Evolutionary conservation across 2,888 invertebrate species (phyloP).

Genomic region (Macrophya annulata): DNA sequence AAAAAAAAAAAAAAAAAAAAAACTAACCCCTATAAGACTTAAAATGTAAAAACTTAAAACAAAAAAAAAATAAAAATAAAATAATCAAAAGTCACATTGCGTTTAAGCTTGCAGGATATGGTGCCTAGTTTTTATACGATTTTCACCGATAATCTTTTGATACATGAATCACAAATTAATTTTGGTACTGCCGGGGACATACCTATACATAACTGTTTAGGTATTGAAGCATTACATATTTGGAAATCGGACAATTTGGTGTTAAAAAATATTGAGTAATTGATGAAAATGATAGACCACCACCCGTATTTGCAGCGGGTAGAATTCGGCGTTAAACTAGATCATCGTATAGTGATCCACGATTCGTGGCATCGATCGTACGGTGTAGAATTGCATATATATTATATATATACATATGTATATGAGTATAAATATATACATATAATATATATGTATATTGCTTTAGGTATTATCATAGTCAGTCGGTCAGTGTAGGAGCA

Average conservation of each 20-base stretch:
- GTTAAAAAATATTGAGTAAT: neutral
- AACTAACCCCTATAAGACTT: neutral
- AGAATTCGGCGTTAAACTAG: no score
- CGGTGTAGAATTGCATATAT: no score
- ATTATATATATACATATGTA: no score
- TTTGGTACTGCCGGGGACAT: conserved; percentile 23
- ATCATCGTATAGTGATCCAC: no score
- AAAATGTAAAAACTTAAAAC: neutral
- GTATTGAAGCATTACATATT: neutral
- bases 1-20: neutral
- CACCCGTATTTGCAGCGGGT: neutral
- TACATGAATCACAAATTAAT: conserved; percentile 13
- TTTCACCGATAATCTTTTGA: conserved; percentile 64
- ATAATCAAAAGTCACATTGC: conserved; percentile 56
- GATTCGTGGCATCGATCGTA: no score
- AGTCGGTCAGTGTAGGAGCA: neutral
- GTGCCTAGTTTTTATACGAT: conserved; percentile 70
- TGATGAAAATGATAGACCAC: no score
- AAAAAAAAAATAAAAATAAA: conserved; percentile 11
- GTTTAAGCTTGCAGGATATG: conserved; percentile 63
- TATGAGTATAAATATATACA: no score
- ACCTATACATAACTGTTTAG: neutral
- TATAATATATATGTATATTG: neutral
- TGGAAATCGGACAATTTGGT: neutral
- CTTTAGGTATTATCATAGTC: conserved; percentile 20